Conservation (phyloP, 2,888 invertebrate species). For the Sarcophaga subvicina region DNA sequence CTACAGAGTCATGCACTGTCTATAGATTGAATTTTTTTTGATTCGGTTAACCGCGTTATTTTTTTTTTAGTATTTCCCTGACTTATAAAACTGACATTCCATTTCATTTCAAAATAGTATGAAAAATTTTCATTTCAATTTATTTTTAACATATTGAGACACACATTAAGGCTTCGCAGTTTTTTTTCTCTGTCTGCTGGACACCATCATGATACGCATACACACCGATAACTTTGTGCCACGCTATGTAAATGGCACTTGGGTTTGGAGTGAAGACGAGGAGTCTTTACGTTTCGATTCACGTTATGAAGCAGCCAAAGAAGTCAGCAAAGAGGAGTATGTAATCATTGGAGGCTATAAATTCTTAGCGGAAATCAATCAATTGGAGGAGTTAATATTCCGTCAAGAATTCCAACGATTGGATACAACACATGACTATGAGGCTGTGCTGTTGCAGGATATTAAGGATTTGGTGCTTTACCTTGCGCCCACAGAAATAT, state of each 20-base stretch:
- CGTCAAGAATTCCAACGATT: slow-evolving; percentile 75
- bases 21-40: too few species aligned
- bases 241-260: slow-evolving; percentile 76
- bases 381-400: slow-evolving; percentile 78
- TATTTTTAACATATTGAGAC: too few species aligned
- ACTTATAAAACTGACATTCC: too few species aligned
- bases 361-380: slow-evolving; percentile 75
- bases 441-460: slow-evolving; percentile 77
- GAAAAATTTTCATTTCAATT: too few species aligned
- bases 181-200: not conserved
- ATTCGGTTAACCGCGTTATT: too few species aligned
- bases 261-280: slow-evolving; percentile 76
- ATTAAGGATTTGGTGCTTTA: slow-evolving; percentile 79
- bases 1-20: too few species aligned
- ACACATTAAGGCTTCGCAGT: not conserved
- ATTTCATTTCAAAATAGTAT: too few species aligned
- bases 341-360: slow-evolving; percentile 74
- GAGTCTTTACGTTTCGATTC: slow-evolving; percentile 74
- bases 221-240: slow-evolving; percentile 74
- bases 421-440: slow-evolving; percentile 73
- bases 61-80: too few species aligned
- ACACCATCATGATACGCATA: slow-evolving; percentile 74
- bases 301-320: slow-evolving; percentile 66
- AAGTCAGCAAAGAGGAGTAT: slow-evolving; percentile 67
- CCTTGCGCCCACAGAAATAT: slow-evolving; percentile 76